Base-by-base conservation (phyloP, 2,888 invertebrate genomes). In the Lithophane socia region DNA sequence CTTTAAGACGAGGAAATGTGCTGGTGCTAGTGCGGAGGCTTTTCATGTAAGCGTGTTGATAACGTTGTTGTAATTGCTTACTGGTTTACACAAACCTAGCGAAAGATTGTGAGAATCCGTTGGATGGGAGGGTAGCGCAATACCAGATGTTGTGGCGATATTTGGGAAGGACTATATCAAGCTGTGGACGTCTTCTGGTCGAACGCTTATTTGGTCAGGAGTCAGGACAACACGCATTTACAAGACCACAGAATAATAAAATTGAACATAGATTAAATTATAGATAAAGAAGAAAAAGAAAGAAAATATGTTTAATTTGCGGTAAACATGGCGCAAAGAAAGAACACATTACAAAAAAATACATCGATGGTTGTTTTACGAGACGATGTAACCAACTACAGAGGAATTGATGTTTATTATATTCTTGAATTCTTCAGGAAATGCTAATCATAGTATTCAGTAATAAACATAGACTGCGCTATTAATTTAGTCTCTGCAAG, bases 361-460 rank as follows among this genome's bases (percentile, higher is more conserved):
- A 37, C 37, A 37, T 37, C 3, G 5, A 37, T 37, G 37, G 37
- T 37, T 37, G 18, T 18, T 16, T 21, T 8, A 54, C n/a, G 54
- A 47, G 61, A 75, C n/a, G n/a, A n/a, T 61, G 10, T 29, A 64
- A 54, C 65, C 2, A 68, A 58, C 37, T 37, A 42, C 16, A 44
- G 42, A 58, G 37, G 18, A 58, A 49, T 66, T 29, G 16, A 5
- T 52, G 56, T 58, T 47, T 63, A 49, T 80, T 49, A 80, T 24
- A 60, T 60, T 52, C 56, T 54, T 56, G 54, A 24, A 83, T 42
- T 54, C 70, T 77, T 61, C 69, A 70, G 70, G 83, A 83, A 77
- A 72, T 83, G 58, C 63, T 77, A 71, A 78, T 83, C 44, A 44
- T 44, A 58, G 68, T 71, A 58, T 63, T 77, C 63, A 58, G 63